Conservation (phyloP, 1,140 invertebrate species). For the Oncopodura yosiiana region DNA sequence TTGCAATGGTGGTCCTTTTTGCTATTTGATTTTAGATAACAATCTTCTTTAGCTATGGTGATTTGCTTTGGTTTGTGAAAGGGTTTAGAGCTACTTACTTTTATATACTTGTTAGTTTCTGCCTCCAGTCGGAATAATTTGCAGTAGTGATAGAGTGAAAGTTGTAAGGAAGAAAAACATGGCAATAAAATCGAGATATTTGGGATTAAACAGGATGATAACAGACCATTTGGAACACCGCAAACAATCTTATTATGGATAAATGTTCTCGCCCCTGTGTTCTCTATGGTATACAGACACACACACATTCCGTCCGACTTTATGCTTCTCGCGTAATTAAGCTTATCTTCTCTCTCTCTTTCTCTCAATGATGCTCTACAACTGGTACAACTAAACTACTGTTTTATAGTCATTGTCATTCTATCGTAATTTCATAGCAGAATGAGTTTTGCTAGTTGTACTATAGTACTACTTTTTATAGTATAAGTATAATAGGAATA, state of each 20-base stretch:
- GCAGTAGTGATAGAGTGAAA: no score
- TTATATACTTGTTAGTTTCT: no score
- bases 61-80: background rate
- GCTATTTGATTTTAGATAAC: slow-evolving; percentile 18
- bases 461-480: no score
- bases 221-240: slow-evolving; percentile 30
- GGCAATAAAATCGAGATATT: slow-evolving; percentile 33
- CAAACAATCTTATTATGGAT: slow-evolving; percentile 35
- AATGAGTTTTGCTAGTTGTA: no score
- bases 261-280: slow-evolving; percentile 8
- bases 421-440: no score
- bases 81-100: no score
- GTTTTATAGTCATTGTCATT: no score
- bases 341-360: slow-evolving; percentile 16
- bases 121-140: no score
- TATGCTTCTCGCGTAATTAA: slow-evolving; percentile 16
- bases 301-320: slow-evolving; percentile 13
- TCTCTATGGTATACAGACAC: no score
- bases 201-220: slow-evolving; percentile 34
- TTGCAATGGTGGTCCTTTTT: no score
- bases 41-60: slow-evolving; percentile 20
- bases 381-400: background rate
- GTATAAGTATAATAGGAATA: no score
- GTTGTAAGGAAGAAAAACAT: slow-evolving; percentile 24
- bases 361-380: background rate